Evolutionary conservation across 2,797 vertebrate genomes (phyloP).

Genomic region (Falco columbarius): DNA sequence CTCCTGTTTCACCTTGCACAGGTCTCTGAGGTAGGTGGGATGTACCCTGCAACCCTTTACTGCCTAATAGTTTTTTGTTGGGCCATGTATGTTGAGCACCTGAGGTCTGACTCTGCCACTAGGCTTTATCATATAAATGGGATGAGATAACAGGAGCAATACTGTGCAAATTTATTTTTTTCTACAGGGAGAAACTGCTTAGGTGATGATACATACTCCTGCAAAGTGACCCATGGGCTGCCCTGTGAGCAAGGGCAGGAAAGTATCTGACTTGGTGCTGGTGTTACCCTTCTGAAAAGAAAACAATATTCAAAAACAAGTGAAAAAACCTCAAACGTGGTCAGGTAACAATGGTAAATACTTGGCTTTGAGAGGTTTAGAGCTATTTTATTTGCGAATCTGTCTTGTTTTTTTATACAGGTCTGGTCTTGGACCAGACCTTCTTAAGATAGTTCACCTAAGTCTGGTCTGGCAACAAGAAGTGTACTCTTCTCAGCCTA

Average conservation of each 20-base stretch:
- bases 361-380: background rate
- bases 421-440: background rate
- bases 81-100: too few relatives aligned
- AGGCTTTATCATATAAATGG: background rate
- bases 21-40: background rate
- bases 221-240: background rate
- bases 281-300: background rate
- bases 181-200: background rate
- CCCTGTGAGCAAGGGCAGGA: background rate
- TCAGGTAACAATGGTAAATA: background rate
- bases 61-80: background rate
- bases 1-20: background rate
- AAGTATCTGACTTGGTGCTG: background rate
- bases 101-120: background rate
- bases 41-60: background rate
- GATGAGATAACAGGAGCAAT: background rate
- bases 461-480: background rate
- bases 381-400: background rate
- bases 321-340: accelerated
- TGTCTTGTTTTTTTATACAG: background rate
- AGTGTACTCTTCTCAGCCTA: background rate
- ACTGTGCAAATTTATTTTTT: background rate
- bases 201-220: background rate
- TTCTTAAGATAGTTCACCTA: background rate
- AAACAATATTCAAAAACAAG: accelerated